A percentile compares a stretch with the other conserved stretches of the same genome.
These are phyloP conservation scores for Zapornia atra DNA, from an alignment of 2,113 vertebrate genomes.

Conservation along the genomic window DNA sequence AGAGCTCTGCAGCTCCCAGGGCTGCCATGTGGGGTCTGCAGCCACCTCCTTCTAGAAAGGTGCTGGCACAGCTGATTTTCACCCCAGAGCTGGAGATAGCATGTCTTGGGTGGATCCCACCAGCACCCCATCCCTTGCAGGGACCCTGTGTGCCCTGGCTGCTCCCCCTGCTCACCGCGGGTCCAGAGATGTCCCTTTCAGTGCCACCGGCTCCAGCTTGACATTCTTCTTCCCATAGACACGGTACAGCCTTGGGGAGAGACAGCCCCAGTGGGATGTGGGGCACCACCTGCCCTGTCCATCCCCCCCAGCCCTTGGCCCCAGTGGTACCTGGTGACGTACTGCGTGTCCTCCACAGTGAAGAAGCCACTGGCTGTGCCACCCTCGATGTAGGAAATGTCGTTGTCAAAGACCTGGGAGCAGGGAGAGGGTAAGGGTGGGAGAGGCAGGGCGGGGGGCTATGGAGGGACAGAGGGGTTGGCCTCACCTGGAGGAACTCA, in stretches of 20 bases:
- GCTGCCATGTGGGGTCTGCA: background rate
- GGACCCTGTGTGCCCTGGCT: no score
- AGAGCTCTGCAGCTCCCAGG: background rate
- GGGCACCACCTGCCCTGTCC: background rate
- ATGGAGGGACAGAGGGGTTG: fast-evolving
- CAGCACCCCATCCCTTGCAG: background rate
- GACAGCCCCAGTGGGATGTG: fast-evolving
- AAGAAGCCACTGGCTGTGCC: slow-evolving; percentile 95
- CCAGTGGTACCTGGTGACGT: slow-evolving; percentile 81
- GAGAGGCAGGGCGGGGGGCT: background rate
- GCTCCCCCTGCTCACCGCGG: slow-evolving; percentile 81
- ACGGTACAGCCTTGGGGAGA: slow-evolving; percentile 85
- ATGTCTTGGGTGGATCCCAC: background rate
- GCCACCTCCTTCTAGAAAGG: background rate
- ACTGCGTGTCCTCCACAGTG: slow-evolving; percentile 91
- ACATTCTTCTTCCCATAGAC: slow-evolving; percentile 97
- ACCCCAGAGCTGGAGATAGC: background rate
- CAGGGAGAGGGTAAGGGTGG: background rate
- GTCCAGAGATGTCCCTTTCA: slow-evolving; percentile 88
- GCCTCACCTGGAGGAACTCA: slow-evolving; percentile 88
- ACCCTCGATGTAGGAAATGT: slow-evolving; percentile 96
- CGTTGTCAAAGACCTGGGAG: slow-evolving; percentile 89
- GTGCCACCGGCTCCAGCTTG: slow-evolving; percentile 87
- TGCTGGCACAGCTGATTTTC: fast-evolving
- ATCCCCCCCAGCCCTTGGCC: background rate